Base-by-base conservation (phyloP, 2,113 vertebrate genomes). In the Lathamus discolor region DNA sequence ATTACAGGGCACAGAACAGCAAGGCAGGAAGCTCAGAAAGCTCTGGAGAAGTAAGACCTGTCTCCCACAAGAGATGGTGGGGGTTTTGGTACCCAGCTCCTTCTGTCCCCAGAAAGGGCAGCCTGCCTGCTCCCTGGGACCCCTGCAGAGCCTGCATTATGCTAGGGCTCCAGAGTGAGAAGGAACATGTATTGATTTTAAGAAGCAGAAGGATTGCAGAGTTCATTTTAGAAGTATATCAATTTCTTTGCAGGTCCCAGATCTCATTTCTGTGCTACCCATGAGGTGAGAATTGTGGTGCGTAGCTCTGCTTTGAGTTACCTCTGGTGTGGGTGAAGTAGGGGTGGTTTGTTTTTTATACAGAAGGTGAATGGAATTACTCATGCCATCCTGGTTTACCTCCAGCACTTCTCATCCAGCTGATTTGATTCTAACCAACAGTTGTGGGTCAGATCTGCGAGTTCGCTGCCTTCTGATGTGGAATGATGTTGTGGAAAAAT, bases 391-490 rank as follows among this genome's bases (percentile, higher is more conserved):
- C 28, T 52, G 61, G 84, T 95, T 95, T 88, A 74, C 88, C 81
- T 90, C 33, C 72, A 94, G 62, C 72, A 69, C n/a, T 93, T 91
- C 57, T 96, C 48, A 86, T 76, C 52, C 4, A 9, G 31, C 61
- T 95, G 75, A 80, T 80, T 70, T 88, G 52, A 95, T 94, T 82
- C n/a, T 86, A 73, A 48, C 17, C 44, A 87, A 66, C 55, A 16
- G 94, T 93, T 89, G 29, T 89, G 64, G 61, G 49, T 92, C 87
- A 86, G 37, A 29, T 92, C 48, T 77, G 33, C 3, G 12, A 83
- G 43, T 78, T 95, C 6, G 3, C 33, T 87, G 85, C 20, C 84
- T 94, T 85, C 68, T 88, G 46, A 77, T 90, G 48, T 39, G 54
- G 33, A 84, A 39, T 37, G 33, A 55, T 70, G 29, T 55, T 89